Conservation (phyloP, 1,140 invertebrate genomes). For the Bombus confusus region DNA sequence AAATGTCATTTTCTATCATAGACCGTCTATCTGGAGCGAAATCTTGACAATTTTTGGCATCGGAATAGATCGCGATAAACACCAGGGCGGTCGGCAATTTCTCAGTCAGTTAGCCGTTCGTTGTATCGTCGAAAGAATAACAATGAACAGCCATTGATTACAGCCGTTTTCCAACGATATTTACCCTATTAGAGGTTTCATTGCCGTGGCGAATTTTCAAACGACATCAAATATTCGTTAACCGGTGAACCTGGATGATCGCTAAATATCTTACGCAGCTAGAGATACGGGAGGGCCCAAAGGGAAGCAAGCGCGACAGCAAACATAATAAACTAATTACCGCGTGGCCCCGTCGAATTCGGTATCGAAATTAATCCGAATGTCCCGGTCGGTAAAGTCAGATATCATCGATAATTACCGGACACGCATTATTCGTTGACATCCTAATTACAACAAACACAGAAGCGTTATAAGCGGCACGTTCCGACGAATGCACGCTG, state of each 20-base stretch:
- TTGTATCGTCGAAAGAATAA: not conserved
- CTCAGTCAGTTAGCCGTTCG: no score
- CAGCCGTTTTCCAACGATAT: not conserved
- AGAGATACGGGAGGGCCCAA: not conserved
- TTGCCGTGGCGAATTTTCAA: slow-evolving; percentile 5
- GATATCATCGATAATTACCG: slow-evolving; percentile 62
- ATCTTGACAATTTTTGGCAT: not conserved
- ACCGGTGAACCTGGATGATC: slow-evolving; percentile 23
- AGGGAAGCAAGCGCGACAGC: slow-evolving; percentile 26
- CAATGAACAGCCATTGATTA: not conserved
- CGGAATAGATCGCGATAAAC: not conserved
- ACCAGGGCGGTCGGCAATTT: no score
- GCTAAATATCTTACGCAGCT: slow-evolving; percentile 29
- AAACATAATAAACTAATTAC: slow-evolving; percentile 59
- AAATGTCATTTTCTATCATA: not conserved
- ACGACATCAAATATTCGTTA: slow-evolving; percentile 38
- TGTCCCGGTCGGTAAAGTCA: slow-evolving; percentile 37
- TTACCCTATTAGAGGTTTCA: slow-evolving; percentile 1
- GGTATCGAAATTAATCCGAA: slow-evolving; percentile 54
- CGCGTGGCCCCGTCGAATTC: slow-evolving; percentile 41
- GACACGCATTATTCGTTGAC: slow-evolving; percentile 57
- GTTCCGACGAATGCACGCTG: slow-evolving; percentile 40
- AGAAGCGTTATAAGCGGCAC: slow-evolving; percentile 44
- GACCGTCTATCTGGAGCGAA: not conserved
- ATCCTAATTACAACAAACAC: slow-evolving; percentile 54